Conservation (phyloP, 2,113 vertebrate genomes). For the Ascaphus truei region DNA sequence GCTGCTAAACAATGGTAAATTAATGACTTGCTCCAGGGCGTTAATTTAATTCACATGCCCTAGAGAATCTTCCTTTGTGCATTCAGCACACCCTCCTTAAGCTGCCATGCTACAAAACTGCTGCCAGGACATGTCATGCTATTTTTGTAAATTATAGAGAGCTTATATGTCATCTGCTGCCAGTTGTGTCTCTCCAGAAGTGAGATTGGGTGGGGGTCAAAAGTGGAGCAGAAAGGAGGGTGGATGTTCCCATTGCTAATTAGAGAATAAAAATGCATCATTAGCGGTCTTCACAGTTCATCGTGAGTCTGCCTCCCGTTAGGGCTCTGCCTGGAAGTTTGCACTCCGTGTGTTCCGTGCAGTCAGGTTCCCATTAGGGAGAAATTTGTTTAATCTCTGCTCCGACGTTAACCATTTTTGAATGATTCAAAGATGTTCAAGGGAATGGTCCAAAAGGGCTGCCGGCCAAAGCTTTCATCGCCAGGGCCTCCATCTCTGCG, state of each 20-base stretch:
- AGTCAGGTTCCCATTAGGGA: background rate
- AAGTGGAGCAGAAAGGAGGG: no score
- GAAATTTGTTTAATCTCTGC: slow-evolving; percentile 5
- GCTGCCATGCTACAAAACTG: background rate
- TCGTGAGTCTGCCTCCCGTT: background rate
- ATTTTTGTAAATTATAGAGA: background rate
- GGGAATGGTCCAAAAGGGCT: background rate
- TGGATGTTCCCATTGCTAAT: background rate
- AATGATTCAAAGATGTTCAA: slow-evolving; percentile 22
- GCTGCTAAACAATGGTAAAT: background rate
- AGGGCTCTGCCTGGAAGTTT: no score
- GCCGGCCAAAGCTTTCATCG: background rate
- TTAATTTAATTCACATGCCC: background rate
- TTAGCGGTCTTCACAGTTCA: background rate
- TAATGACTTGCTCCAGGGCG: background rate
- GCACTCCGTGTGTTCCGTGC: background rate
- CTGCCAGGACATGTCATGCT: background rate
- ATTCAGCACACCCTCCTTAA: no score
- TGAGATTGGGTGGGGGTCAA: background rate
- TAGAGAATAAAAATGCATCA: background rate
- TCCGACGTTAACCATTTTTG: background rate
- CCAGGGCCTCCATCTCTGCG: background rate
- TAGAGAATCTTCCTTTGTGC: background rate
- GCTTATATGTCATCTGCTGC: slow-evolving; percentile 3
- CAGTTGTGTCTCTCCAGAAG: background rate